These are phyloP conservation scores for Azemiops feae DNA, from an alignment of 2,113 vertebrate species.

Conservation along the genomic window DNA sequence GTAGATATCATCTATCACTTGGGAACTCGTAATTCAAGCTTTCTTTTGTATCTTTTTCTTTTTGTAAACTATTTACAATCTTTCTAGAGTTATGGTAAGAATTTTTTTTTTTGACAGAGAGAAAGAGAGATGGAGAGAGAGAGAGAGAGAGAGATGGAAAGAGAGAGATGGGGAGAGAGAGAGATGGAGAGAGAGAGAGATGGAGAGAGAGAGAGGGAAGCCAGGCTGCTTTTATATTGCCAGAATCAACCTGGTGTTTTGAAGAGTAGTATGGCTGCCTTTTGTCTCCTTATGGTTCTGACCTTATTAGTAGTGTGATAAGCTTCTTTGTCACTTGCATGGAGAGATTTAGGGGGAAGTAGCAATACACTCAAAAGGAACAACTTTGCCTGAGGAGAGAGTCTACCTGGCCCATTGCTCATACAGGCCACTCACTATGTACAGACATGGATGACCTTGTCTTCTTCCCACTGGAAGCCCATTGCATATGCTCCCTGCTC, in stretches of 20 bases:
- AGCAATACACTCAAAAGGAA: not conserved
- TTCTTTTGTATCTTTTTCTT: not conserved
- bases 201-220: not conserved
- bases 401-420: not conserved
- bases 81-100: not conserved
- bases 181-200: no score
- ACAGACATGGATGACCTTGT: not conserved
- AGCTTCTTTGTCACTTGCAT: not conserved
- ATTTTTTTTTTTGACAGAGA: not conserved
- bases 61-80: not conserved
- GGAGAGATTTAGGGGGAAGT: not conserved
- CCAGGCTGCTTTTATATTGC: not conserved
- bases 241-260: not conserved
- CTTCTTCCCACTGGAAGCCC: not conserved
- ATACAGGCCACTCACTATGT: not conserved
- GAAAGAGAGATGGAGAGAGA: not conserved
- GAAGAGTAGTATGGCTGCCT: not conserved
- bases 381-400: not conserved
- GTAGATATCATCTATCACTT: not conserved
- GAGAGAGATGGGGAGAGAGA: not conserved
- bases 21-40: not conserved
- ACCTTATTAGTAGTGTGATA: not conserved
- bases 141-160: no score
- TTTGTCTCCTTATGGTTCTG: conserved; percentile 2
- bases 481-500: not conserved